Evolutionary conservation across 1,140 invertebrate genomes (phyloP), one percentile per base, ranked within the genome.

Genomic region (Leptopilina boulardi): DNA sequence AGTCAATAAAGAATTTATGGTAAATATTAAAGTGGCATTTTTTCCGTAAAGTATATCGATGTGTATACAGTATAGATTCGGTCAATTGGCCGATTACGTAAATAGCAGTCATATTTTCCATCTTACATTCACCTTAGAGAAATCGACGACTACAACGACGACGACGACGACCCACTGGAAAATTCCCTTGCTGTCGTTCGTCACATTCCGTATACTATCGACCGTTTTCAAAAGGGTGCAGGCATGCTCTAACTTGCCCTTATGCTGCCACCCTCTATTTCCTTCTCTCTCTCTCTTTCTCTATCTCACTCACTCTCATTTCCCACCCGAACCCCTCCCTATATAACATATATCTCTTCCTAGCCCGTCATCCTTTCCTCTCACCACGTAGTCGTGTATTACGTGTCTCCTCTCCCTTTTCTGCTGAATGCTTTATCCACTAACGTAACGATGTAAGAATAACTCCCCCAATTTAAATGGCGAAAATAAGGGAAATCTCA

Each of bases 21-120:
- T 38, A 38, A 38, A 38, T 38, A 38, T 38, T 38, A 38, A 38
- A 38, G 34, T 38, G 34, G 9, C 34, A 38, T 1, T 38, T 38
- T 38, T 38, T 38, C 0, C 9, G 34, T n/a, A 38, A 38, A 8
- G 9, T 6, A 38, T 38, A 38, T 6, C 34, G 8, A 4, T 38
- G 34, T 38, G 9, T 30, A 30, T n/a, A n/a, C n/a, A n/a, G 54
- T 56, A 21, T 13, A n/a, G 47, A 5, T 66, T 30, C 59, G 59
- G 59, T 66, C 59, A 66, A 66, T 66, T 66, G 59, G 59, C 59
- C 59, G 59, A 66, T 66, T 77, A 74, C 78, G 81, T 82, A 80
- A 82, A 80, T 79, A 80, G 75, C 77, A 76, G 79, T 79, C 78
- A 83, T 83, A 83, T 81, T 80, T 38, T 81, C 75, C 75, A 80